These are phyloP conservation scores for Drosophila borborema DNA, from an alignment of 2,888 invertebrate genomes.

Conservation along the genomic window DNA sequence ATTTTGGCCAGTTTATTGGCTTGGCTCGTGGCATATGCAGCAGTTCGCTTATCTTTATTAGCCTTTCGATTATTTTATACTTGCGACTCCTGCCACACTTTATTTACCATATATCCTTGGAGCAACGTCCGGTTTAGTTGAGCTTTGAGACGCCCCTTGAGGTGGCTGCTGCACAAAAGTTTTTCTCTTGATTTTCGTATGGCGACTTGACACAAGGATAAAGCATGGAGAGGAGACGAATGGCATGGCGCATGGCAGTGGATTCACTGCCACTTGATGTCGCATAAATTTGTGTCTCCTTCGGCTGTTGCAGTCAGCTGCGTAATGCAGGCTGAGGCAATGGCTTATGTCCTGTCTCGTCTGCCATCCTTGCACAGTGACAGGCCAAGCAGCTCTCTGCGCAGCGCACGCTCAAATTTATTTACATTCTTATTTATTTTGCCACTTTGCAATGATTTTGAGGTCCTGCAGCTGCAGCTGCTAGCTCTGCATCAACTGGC, in stretches of 20 bases:
- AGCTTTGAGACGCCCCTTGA: slow-evolving; percentile 32
- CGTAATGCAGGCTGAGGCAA: slow-evolving; percentile 53
- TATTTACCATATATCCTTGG: slow-evolving; percentile 5
- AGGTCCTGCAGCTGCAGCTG: slow-evolving; percentile 34
- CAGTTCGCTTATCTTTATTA: slow-evolving; percentile 4
- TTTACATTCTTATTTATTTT: slow-evolving; percentile 73
- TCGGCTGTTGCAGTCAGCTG: slow-evolving; percentile 25
- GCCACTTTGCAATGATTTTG: slow-evolving; percentile 74
- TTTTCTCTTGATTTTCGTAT: slow-evolving; percentile 17
- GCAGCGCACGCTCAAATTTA: slow-evolving; percentile 63
- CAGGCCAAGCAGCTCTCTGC: slow-evolving; percentile 14
- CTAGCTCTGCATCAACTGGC: slow-evolving; percentile 26
- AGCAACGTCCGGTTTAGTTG: slow-evolving; percentile 17
- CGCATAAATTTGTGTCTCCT: slow-evolving; percentile 65
- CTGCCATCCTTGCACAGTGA: slow-evolving; percentile 39
- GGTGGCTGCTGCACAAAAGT: slow-evolving; percentile 22
- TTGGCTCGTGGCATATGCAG: not conserved
- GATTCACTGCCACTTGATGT: slow-evolving; percentile 60
- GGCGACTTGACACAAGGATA: slow-evolving; percentile 42
- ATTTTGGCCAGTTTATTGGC: not conserved
- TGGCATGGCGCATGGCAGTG: slow-evolving; percentile 29
- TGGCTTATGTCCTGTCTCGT: slow-evolving; percentile 60
- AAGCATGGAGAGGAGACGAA: not conserved
- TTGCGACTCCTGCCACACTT: not conserved
- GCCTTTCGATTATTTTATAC: slow-evolving; percentile 9